phyloP scores from a whole-genome alignment of 2,888 invertebrate species.

The Lypha dubia region DNA sequence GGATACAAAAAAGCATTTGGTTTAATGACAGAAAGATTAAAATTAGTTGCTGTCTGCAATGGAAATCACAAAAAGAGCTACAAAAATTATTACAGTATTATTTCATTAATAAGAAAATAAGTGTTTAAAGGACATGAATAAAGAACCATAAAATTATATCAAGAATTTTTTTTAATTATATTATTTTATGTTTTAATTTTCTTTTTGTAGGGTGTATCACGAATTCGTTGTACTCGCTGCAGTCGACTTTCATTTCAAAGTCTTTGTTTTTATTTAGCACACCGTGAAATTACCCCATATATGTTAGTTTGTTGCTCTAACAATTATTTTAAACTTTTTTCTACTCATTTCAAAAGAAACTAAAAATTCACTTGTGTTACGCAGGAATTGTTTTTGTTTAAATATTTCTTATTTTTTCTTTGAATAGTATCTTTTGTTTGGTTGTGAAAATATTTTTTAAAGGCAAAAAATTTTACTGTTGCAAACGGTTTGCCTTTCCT shows the following conservation, averaged over 20 bases:
- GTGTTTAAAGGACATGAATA: neutral
- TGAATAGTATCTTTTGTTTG: conserved; percentile 1
- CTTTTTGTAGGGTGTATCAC: neutral
- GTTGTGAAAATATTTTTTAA: conserved; percentile 6
- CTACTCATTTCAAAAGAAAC: conserved; percentile 16
- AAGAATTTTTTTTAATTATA: neutral
- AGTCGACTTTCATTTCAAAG: neutral
- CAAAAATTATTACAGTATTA: neutral
- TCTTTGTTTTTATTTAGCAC: conserved; percentile 6
- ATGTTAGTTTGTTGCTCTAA: neutral
- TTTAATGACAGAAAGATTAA: neutral
- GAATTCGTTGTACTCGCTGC: neutral
- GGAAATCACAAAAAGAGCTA: neutral
- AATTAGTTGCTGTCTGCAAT: neutral
- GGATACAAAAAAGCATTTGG: neutral
- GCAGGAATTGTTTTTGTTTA: conserved; percentile 23
- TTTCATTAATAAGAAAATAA: neutral
- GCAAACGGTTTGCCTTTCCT: conserved; percentile 6
- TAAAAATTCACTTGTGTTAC: conserved; percentile 15
- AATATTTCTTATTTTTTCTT: neutral
- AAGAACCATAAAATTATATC: neutral
- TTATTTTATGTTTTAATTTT: neutral
- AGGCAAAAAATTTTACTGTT: conserved; percentile 11
- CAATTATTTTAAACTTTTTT: conserved; percentile 5
- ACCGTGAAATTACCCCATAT: conserved; percentile 4